Base-by-base conservation (phyloP, 2,888 invertebrate genomes). In the Thera obeliscata region DNA sequence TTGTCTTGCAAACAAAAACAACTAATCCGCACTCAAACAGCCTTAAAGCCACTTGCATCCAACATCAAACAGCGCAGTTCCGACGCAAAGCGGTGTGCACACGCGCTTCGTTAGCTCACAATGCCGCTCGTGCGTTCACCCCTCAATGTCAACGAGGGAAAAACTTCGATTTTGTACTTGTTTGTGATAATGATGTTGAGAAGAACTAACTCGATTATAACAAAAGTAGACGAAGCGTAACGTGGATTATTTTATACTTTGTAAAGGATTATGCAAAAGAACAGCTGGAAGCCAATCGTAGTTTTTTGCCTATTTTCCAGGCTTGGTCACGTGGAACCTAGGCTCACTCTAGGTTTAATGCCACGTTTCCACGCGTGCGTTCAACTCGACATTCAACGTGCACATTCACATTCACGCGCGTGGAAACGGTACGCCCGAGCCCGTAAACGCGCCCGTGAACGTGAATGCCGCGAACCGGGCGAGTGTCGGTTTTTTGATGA, bases 91-190 rank as follows among this genome's bases (percentile, higher is more conserved):
- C 65, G 56, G 56, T 36, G 65, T 62, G 61, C 65, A 59, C 64
- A 67, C 69, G 55, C 66, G 72, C 74, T 72, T 74, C 69, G 74
- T 74, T 72, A 74, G 46, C 54, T 56, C 73, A 64, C 60, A 67
- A 67, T 68, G 61, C 56, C 62, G 55, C 60, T 64, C 66, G 64
- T 64, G 71, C 73, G 63, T 65, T n/a, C 68, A 55, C 70, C 72
- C 72, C 69, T 66, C 67, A 69, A 62, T 69, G 70, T 67, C 71
- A 70, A 67, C 61, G 41, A 41, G 41, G 0, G 59, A 62, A 62
- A 59, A 49, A 46, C 59, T 46, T 58, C 46, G 48, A 56, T 67
- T 70, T 60, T 33, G 56, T 33, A 58, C 56, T 57, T 58, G 59
- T 59, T 57, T 57, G 22, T 52, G 12, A 41, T 61, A 61, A 61